Conservation (phyloP, 2,113 vertebrate genomes). For the Psammodynastes pulverulentus region DNA sequence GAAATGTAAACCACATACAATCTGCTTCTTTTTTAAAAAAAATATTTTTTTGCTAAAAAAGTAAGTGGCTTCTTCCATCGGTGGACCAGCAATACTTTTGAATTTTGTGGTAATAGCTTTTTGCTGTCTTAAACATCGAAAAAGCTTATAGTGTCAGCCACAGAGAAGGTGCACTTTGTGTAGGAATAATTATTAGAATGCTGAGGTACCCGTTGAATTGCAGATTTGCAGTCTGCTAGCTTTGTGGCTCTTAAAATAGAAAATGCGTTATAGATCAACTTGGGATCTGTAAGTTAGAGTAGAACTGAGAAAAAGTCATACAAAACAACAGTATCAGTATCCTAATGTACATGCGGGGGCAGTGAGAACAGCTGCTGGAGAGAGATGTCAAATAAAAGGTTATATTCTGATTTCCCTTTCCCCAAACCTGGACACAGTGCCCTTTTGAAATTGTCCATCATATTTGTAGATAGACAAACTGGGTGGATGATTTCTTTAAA, state of each 20-base stretch:
- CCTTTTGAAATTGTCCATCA: not conserved
- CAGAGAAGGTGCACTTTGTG: slow-evolving; percentile 59
- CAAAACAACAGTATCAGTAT: not conserved
- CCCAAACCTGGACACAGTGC: not conserved
- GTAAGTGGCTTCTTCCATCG: slow-evolving; percentile 53
- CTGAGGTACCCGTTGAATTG: slow-evolving; percentile 65
- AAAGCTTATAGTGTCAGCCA: slow-evolving; percentile 56
- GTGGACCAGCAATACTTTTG: slow-evolving; percentile 58
- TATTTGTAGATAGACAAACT: not conserved
- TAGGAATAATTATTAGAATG: slow-evolving; percentile 73
- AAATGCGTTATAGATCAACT: slow-evolving; percentile 51
- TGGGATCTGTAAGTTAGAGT: slow-evolving; percentile 60
- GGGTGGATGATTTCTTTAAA: not conserved
- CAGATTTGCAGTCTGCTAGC: slow-evolving; percentile 71
- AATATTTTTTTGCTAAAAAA: slow-evolving; percentile 45
- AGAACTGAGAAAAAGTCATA: slow-evolving; percentile 21
- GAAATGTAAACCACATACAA: slow-evolving; percentile 53
- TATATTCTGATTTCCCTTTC: not conserved
- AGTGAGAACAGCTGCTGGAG: not conserved
- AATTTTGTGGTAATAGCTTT: slow-evolving; percentile 54
- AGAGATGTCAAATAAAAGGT: not conserved
- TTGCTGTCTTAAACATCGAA: slow-evolving; percentile 59
- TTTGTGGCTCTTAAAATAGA: slow-evolving; percentile 68
- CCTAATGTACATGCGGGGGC: not conserved
- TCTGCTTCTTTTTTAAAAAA: slow-evolving; percentile 13